phyloP scores from a whole-genome alignment of 30 jellyfish, hydroid and myxozoan species.

The Cassiopea xamachana region DNA sequence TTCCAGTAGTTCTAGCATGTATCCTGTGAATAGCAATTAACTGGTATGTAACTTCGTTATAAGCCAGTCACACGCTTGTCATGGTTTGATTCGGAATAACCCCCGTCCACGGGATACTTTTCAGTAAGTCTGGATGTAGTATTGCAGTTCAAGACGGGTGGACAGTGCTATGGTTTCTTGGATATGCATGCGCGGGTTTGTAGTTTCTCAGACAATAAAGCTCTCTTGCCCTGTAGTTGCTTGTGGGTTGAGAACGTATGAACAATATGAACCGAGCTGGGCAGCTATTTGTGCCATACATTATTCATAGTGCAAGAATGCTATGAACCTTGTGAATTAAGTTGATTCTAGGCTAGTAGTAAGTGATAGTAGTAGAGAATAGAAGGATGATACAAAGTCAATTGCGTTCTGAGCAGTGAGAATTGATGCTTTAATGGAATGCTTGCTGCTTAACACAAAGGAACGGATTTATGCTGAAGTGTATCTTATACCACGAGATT shows the following conservation, averaged over 20 bases:
- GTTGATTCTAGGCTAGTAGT: constrained; percentile 19
- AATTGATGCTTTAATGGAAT: too few relatives aligned
- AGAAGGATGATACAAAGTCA: neutral
- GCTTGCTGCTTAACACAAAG: too few relatives aligned
- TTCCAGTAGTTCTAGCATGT: constrained; percentile 1
- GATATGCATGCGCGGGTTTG: constrained; percentile 28
- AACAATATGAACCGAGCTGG: constrained; percentile 36
- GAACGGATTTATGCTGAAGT: too few relatives aligned
- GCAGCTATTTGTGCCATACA: constrained; percentile 14
- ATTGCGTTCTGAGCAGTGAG: too few relatives aligned
- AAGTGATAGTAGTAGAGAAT: constrained; percentile 2
- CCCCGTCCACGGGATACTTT: neutral
- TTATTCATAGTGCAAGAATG: constrained; percentile 12
- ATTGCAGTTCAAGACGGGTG: constrained; percentile 23
- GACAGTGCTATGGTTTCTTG: neutral
- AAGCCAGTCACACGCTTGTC: constrained; percentile 19
- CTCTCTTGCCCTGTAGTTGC: constrained; percentile 56
- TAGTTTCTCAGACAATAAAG: constrained; percentile 23
- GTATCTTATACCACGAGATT: too few relatives aligned
- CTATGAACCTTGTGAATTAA: constrained; percentile 34
- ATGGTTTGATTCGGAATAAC: neutral
- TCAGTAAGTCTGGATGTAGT: neutral
- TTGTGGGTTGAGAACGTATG: constrained; percentile 33
- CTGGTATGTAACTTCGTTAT: constrained; percentile 15
- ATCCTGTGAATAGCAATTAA: neutral